Conservation (phyloP, 1,140 invertebrate genomes). For the Drosophila athabasca region DNA sequence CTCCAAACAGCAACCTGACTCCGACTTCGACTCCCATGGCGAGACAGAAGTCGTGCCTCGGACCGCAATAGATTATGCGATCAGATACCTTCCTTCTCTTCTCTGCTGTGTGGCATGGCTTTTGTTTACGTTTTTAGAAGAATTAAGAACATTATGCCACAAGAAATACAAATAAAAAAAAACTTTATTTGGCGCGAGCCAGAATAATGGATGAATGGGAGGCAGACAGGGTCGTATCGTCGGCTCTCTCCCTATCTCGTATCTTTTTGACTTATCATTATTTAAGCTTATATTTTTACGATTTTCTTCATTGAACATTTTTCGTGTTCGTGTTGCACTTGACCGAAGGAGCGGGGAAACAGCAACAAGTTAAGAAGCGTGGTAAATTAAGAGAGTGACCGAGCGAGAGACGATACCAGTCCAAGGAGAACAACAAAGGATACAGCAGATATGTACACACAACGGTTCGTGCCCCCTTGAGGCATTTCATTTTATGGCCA, state of each 20-base stretch:
- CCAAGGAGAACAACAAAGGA: constrained; percentile 60
- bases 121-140: constrained; percentile 46
- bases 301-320: constrained; percentile 62
- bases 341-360: constrained; percentile 44
- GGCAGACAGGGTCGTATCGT: no score
- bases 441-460: not conserved
- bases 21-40: not conserved
- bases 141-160: constrained; percentile 10
- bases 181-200: constrained; percentile 7
- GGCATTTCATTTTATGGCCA: constrained; percentile 67
- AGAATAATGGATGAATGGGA: no score
- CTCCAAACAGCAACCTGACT: no score
- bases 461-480: constrained; percentile 49
- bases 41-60: constrained; percentile 41
- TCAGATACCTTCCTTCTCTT: constrained; percentile 3
- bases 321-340: constrained; percentile 61
- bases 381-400: constrained; percentile 56
- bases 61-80: constrained; percentile 34
- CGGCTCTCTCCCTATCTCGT: not conserved
- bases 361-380: constrained; percentile 69
- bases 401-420: constrained; percentile 2
- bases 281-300: constrained; percentile 36
- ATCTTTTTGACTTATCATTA: constrained; percentile 26
- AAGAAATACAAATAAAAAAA: constrained; percentile 18
- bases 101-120: not conserved